Evolutionary conservation across 2,797 vertebrate genomes (phyloP).

Genomic region (Sparidentex hasta): DNA sequence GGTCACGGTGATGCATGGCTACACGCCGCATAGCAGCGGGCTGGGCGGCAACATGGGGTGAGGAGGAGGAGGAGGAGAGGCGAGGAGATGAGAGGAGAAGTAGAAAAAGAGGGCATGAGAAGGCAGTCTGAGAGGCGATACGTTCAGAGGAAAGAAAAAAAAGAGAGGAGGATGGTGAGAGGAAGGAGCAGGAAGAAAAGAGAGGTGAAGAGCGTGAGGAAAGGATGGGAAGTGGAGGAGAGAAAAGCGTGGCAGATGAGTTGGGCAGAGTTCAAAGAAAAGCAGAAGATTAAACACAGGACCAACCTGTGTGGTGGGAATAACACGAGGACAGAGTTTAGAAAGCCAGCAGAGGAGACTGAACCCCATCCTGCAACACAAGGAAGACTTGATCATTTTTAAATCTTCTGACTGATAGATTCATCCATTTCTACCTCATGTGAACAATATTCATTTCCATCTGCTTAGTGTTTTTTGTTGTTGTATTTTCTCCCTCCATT

Average conservation of each 20-base stretch:
- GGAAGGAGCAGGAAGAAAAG: slow-evolving; percentile 20
- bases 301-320: slow-evolving; percentile 17
- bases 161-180: background rate
- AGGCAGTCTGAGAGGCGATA: slow-evolving; percentile 36
- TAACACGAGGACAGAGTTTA: background rate
- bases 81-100: slow-evolving; percentile 29
- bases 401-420: background rate
- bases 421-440: slow-evolving; percentile 19
- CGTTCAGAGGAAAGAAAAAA: slow-evolving; percentile 5
- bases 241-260: slow-evolving; percentile 27
- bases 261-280: slow-evolving; percentile 62
- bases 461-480: slow-evolving; percentile 13
- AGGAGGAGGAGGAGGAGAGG: slow-evolving; percentile 1
- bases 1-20: slow-evolving; percentile 68
- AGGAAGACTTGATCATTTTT: background rate
- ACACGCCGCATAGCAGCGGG: slow-evolving; percentile 36
- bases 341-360: background rate
- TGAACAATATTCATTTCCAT: slow-evolving; percentile 16
- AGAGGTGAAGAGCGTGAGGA: slow-evolving; percentile 11
- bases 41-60: slow-evolving; percentile 23
- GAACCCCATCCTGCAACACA: background rate
- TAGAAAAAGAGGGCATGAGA: slow-evolving; percentile 33
- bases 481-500: background rate
- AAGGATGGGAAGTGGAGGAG: background rate
- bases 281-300: slow-evolving; percentile 47